phyloP scores from a whole-genome alignment of 2,888 invertebrate species.

The Trissoscelio sp. region DNA sequence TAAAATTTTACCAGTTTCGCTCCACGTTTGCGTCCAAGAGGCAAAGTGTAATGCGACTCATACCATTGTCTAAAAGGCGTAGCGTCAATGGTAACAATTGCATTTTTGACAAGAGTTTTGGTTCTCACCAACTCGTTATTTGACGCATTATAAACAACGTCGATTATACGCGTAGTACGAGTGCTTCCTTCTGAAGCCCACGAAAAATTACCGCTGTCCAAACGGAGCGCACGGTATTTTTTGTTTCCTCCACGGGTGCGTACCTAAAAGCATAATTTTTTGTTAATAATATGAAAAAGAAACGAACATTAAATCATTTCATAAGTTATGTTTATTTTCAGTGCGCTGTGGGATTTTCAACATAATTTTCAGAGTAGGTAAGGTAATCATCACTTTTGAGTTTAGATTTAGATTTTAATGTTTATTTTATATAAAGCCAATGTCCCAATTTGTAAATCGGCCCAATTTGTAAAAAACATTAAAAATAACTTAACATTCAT shows the following conservation, averaged over 20 bases:
- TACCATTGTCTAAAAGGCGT: slow-evolving; percentile 99
- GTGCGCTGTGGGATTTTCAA: slow-evolving; percentile 69
- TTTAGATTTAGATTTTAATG: slow-evolving; percentile 19
- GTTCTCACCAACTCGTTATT: slow-evolving; percentile 99
- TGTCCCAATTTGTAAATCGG: too few relatives aligned
- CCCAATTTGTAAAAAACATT: too few relatives aligned
- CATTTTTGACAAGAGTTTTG: slow-evolving; percentile 99
- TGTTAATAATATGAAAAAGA: background rate
- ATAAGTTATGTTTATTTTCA: slow-evolving; percentile 8
- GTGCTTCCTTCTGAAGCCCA: slow-evolving; percentile 99
- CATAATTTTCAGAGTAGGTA: slow-evolving; percentile 81
- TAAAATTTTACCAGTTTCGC: slow-evolving; percentile 95
- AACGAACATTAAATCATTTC: background rate
- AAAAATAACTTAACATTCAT: too few relatives aligned
- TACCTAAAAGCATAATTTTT: slow-evolving; percentile 73
- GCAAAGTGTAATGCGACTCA: slow-evolving; percentile 97
- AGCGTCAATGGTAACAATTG: slow-evolving; percentile 98
- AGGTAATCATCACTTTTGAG: slow-evolving; percentile 76
- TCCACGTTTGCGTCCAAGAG: slow-evolving; percentile 98
- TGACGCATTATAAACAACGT: slow-evolving; percentile 99
- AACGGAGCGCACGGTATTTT: slow-evolving; percentile 97
- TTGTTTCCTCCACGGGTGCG: slow-evolving; percentile 98
- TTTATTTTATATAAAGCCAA: too few relatives aligned
- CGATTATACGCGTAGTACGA: slow-evolving; percentile 98
- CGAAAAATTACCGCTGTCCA: slow-evolving; percentile 98